Evolutionary conservation across 2,888 invertebrate genomes (phyloP), one percentile per base, ranked within the genome.

Genomic region (Athalia rosae): DNA sequence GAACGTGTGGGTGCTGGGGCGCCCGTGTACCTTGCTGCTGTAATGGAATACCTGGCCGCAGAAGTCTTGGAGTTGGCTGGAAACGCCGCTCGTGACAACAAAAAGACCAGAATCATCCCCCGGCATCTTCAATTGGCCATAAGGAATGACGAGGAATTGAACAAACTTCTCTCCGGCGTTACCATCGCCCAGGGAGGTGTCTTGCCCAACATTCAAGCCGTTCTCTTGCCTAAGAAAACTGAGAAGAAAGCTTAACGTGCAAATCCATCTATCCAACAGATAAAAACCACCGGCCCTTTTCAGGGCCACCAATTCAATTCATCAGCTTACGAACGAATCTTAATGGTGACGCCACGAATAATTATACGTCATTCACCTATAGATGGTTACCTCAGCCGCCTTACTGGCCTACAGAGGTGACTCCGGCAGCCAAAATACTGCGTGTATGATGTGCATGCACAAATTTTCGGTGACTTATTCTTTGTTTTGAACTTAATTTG

Each of bases 151-250:
- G 95, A 95, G 82, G 96, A 96, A 85, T 90, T 97, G 85, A 95
- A 95, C 88, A 94, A 93, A 86, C 91, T 96, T 76, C 89, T 96
- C 0, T 92, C 93, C 1, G 94, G 94, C 59, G 95, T 96, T 0
- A 95, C 95, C 9, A 96, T 96, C 85, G 94, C 95, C 41, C 94
- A 96, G 88, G 96, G 96, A 79, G 96, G 96, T 83, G 96, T 97
- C 0, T 88, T 97, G 85, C 96, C 96, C 0, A 94, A 94, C 86
- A 96, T 96, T 81, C 94, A 95, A 84, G 92, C 94, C 4, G 93
- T 94, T 15, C 90, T 96, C 1, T 87, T 96, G 74, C 95, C 95
- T 69, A 95, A 95, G 92, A 94, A 73, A 11, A 73, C 59, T 45
- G 61, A 73, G 48, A 73, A 73, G 28, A 73, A 73, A 15, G 47